Conservation (phyloP, 1,140 invertebrate genomes). For the Asobara japonica region DNA sequence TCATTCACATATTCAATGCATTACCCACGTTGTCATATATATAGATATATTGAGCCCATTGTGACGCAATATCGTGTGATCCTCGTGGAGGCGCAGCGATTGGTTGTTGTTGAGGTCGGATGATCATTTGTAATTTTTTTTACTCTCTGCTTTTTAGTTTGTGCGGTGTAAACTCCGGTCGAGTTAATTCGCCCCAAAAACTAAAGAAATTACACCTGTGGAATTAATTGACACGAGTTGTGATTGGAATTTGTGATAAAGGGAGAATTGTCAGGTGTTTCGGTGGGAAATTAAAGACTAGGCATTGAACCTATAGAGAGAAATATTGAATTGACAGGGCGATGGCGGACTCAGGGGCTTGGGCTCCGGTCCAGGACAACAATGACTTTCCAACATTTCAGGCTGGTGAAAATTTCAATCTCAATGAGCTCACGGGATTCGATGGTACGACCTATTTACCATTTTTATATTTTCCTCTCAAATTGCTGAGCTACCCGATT, state of each 20-base stretch:
- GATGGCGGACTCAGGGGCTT: slow-evolving; percentile 57
- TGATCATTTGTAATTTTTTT: slow-evolving; percentile 53
- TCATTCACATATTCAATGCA: no score
- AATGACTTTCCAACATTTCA: slow-evolving; percentile 57
- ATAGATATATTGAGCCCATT: neutral
- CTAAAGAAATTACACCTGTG: neutral
- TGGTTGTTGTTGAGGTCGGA: slow-evolving; percentile 47
- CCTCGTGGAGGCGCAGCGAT: slow-evolving; percentile 38
- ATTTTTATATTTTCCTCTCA: neutral
- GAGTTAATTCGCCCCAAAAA: slow-evolving; percentile 22
- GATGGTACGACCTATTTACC: slow-evolving; percentile 55
- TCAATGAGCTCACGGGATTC: slow-evolving; percentile 61
- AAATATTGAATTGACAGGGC: slow-evolving; percentile 13
- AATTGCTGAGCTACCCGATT: no score
- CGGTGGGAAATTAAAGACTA: slow-evolving; percentile 14
- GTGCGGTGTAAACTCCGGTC: slow-evolving; percentile 41
- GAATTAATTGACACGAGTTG: neutral
- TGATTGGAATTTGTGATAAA: neutral
- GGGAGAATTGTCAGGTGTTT: slow-evolving; percentile 1
- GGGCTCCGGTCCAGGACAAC: slow-evolving; percentile 50
- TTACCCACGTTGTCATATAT: neutral
- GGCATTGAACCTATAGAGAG: neutral
- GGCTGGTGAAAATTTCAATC: slow-evolving; percentile 55
- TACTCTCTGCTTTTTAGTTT: slow-evolving; percentile 21
- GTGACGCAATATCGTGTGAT: slow-evolving; percentile 60